Percentiles rank a stretch among this genome's conserved stretches.
These are phyloP conservation scores for Eumeta japonica DNA, from an alignment of 1,140 invertebrate species.

Conservation along the genomic window DNA sequence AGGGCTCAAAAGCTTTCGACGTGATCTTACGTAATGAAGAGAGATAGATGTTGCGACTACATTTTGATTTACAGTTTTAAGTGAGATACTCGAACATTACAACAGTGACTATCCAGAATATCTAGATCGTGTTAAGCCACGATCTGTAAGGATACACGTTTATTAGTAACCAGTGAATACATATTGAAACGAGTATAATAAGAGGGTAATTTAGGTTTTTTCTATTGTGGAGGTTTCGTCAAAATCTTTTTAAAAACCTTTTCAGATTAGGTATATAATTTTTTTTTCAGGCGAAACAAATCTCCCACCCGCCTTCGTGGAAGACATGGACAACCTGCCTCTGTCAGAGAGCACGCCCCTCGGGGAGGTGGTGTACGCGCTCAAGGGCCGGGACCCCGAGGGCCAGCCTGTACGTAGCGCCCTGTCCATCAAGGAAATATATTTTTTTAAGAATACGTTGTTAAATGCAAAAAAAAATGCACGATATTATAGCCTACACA, in stretches of 20 bases:
- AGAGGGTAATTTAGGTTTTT: no score
- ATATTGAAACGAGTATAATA: no score
- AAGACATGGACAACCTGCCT: conserved; percentile 72
- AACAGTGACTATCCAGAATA: no score
- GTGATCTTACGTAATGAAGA: no score
- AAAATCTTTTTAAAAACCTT: background rate
- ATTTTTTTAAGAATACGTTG: conserved; percentile 66
- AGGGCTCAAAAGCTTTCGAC: no score
- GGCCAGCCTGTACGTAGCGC: conserved; percentile 40
- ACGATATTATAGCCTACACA: conserved; percentile 67
- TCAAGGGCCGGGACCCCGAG: conserved; percentile 80
- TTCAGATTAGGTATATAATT: background rate
- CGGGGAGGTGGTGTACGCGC: conserved; percentile 71
- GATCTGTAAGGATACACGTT: no score
- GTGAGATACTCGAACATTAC: no score
- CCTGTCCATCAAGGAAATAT: conserved; percentile 46
- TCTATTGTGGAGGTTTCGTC: no score
- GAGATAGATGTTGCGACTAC: no score
- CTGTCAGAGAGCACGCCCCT: conserved; percentile 76
- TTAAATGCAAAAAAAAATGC: conserved; percentile 70
- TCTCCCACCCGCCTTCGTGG: conserved; percentile 66
- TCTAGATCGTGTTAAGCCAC: no score
- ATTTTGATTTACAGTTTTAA: no score
- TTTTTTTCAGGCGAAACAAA: conserved; percentile 42
- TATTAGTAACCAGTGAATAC: no score